phyloP scores from a whole-genome alignment of 2,113 vertebrate genomes.

The Vulpes lagopus region DNA sequence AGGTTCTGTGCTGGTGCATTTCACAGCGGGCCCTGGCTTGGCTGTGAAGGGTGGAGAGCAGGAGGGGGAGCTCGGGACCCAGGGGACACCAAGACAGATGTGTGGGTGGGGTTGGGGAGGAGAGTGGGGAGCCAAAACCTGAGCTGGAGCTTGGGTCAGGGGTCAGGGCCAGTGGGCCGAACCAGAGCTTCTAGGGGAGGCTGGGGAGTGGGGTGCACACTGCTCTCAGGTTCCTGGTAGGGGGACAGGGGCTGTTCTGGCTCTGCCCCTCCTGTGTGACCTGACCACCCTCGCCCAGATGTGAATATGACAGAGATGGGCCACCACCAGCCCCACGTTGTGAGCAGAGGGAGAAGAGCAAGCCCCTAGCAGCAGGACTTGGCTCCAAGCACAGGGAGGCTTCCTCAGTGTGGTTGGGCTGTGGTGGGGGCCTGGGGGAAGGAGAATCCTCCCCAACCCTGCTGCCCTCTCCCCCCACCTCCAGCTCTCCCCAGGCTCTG shows the following conservation, averaged over 20 bases:
- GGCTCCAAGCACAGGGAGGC: not conserved
- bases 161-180: not conserved
- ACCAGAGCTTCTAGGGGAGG: not conserved
- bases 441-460: not conserved
- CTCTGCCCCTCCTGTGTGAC: not conserved
- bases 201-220: not conserved
- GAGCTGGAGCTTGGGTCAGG: not conserved
- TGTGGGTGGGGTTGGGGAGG: not conserved
- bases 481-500: constrained; percentile 96
- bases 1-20: not conserved
- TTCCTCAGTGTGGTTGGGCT: not conserved
- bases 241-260: rapidly evolving
- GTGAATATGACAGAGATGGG: rapidly evolving
- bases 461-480: not conserved
- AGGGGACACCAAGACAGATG: not conserved
- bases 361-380: not conserved
- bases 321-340: not conserved
- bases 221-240: not conserved
- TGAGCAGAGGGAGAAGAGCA: not conserved
- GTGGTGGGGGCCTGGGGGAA: not conserved
- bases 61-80: not conserved
- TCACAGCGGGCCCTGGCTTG: rapidly evolving
- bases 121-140: too few species aligned
- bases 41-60: not conserved
- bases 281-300: not conserved